These are phyloP conservation scores for Microtus montanus DNA, from an alignment of 2,113 vertebrate species.

Conservation along the genomic window DNA sequence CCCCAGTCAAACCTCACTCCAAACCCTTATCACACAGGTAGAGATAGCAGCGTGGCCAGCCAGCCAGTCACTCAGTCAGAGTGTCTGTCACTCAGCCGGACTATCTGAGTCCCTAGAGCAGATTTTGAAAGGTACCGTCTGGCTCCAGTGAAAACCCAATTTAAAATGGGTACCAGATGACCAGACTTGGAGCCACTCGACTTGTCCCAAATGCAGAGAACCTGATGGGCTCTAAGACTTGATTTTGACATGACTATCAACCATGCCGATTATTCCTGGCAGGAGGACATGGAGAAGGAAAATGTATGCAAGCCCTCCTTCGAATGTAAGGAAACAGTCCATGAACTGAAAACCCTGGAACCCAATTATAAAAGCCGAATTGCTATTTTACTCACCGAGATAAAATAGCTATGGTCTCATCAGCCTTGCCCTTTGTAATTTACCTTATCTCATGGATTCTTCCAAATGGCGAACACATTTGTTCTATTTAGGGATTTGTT, in stretches of 20 bases:
- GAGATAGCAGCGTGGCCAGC: not conserved
- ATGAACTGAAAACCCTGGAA: slow-evolving; percentile 59
- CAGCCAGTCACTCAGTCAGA: not conserved
- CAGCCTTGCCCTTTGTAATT: slow-evolving; percentile 67
- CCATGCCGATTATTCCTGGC: slow-evolving; percentile 6
- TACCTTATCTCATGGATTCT: slow-evolving; percentile 69
- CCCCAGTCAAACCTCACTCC: not conserved
- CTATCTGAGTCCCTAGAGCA: not conserved
- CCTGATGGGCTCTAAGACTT: not conserved
- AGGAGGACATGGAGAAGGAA: slow-evolving; percentile 15
- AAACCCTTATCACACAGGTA: not conserved
- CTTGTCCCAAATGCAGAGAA: not conserved
- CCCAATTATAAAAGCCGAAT: slow-evolving; percentile 75
- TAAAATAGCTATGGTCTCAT: slow-evolving; percentile 66
- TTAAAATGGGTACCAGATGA: slow-evolving; percentile 43
- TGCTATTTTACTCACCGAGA: slow-evolving; percentile 66
- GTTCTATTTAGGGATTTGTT: slow-evolving; percentile 51
- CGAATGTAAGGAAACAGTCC: slow-evolving; percentile 61
- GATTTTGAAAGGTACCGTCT: not conserved
- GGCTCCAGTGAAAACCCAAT: slow-evolving; percentile 49
- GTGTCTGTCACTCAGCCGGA: not conserved
- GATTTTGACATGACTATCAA: not conserved
- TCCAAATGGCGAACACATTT: slow-evolving; percentile 52
- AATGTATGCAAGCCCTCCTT: slow-evolving; percentile 44
- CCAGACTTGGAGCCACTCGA: not conserved